A percentile compares a stretch with the other conserved stretches of the same genome.
phyloP scores from a whole-genome alignment of 2,888 invertebrate species.

The Volucella bombylans region DNA sequence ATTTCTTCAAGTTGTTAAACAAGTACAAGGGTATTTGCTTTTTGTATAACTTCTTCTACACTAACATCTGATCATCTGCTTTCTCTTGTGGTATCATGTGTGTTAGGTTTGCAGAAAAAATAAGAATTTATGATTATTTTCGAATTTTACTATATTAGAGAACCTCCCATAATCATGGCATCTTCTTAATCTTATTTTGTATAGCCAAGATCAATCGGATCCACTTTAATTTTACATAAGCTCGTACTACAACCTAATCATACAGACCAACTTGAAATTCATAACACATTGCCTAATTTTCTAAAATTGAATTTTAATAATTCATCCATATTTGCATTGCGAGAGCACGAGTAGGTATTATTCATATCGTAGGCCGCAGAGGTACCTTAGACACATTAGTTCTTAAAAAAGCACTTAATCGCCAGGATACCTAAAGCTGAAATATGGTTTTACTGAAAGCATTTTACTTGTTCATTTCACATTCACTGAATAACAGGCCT shows the following conservation, averaged over 20 bases:
- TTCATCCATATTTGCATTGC: constrained; percentile 55
- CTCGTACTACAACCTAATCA: constrained; percentile 3
- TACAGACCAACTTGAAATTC: constrained; percentile 52
- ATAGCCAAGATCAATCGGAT: no score
- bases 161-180: no score
- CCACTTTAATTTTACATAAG: neutral
- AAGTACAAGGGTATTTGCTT: no score
- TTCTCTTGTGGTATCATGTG: no score
- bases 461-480: constrained; percentile 55
- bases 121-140: no score
- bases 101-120: no score
- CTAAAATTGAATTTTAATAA: constrained; percentile 71
- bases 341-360: neutral
- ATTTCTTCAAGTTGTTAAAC: no score
- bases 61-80: no score
- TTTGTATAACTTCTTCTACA: no score
- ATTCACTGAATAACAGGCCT: constrained; percentile 61
- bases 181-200: no score
- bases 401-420: constrained; percentile 9
- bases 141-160: no score
- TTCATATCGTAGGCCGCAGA: constrained; percentile 33
- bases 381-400: constrained; percentile 15
- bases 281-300: constrained; percentile 58
- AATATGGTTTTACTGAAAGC: constrained; percentile 65
- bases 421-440: neutral